Evolutionary conservation across 2,113 vertebrate species (phyloP).

Genomic region (Taxidea taxus): DNA sequence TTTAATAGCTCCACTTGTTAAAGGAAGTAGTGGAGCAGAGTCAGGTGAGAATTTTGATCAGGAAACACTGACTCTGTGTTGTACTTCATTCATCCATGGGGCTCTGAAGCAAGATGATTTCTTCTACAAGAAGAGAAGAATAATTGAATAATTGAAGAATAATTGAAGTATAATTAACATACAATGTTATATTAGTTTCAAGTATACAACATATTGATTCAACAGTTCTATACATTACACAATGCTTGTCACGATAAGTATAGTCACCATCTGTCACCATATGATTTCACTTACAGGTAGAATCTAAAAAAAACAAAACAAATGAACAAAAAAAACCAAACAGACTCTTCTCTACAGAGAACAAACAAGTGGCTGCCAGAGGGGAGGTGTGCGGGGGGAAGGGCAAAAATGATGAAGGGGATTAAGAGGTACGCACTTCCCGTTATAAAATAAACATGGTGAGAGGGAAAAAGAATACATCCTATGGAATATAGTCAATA

Average conservation of each 20-base stretch:
- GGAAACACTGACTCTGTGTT: neutral
- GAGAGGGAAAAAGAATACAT: neutral
- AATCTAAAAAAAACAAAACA: neutral
- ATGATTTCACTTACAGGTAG: neutral
- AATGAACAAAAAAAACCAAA: neutral
- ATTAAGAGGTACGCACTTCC: neutral
- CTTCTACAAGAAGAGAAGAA: neutral
- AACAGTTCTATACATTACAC: neutral
- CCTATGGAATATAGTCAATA: neutral
- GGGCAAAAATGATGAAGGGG: neutral
- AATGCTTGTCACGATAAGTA: neutral
- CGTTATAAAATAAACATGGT: neutral
- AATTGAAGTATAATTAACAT: neutral
- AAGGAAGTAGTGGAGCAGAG: neutral
- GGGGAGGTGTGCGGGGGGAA: neutral
- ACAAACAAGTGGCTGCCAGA: neutral
- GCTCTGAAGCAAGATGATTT: neutral
- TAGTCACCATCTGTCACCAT: neutral
- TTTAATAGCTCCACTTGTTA: slow-evolving; percentile 29
- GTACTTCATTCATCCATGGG: neutral
- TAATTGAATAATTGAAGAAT: too few species aligned
- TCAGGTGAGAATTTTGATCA: neutral
- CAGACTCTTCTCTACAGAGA: neutral
- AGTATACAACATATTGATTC: neutral
- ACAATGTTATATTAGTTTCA: neutral